phyloP scores from a whole-genome alignment of 2,797 vertebrate species.

The Danio choprae region DNA sequence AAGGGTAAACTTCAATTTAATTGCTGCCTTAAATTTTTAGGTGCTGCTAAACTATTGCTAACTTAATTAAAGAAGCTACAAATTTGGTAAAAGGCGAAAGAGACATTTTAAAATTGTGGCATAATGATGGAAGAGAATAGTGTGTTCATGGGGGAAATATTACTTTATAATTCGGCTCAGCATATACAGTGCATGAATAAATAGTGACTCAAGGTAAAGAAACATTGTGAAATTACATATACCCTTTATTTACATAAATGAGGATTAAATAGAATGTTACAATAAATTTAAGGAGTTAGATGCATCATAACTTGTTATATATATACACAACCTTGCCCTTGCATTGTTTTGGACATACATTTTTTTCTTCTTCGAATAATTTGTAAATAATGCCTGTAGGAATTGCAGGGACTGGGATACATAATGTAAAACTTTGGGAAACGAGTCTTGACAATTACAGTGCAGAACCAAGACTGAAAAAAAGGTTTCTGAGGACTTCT shows the following conservation, averaged over 20 bases:
- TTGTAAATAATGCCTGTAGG: constrained; percentile 22
- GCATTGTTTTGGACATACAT: constrained; percentile 40
- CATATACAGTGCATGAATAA: constrained; percentile 16
- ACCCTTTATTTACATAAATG: constrained; percentile 88
- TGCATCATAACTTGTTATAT: constrained; percentile 74
- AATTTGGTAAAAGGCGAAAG: not conserved
- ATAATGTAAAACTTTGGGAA: constrained; percentile 37
- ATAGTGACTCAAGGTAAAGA: constrained; percentile 51
- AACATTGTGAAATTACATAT: constrained; percentile 80
- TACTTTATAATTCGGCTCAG: constrained; percentile 12
- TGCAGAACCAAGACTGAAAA: constrained; percentile 24
- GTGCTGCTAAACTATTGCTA: not conserved
- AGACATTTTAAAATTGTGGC: not conserved
- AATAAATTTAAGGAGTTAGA: constrained; percentile 81
- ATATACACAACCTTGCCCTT: constrained; percentile 73
- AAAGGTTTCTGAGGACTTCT: constrained; percentile 5
- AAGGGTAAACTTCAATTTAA: not conserved
- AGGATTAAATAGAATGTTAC: constrained; percentile 88
- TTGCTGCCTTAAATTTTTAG: not conserved
- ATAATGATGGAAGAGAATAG: not conserved
- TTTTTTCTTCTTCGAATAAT: constrained; percentile 1
- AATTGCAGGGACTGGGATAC: constrained; percentile 36
- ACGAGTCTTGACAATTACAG: constrained; percentile 20
- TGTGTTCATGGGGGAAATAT: not conserved
- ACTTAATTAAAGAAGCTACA: not conserved